phyloP scores from a whole-genome alignment of 2,113 vertebrate genomes.

The Copsychus sechellarum region DNA sequence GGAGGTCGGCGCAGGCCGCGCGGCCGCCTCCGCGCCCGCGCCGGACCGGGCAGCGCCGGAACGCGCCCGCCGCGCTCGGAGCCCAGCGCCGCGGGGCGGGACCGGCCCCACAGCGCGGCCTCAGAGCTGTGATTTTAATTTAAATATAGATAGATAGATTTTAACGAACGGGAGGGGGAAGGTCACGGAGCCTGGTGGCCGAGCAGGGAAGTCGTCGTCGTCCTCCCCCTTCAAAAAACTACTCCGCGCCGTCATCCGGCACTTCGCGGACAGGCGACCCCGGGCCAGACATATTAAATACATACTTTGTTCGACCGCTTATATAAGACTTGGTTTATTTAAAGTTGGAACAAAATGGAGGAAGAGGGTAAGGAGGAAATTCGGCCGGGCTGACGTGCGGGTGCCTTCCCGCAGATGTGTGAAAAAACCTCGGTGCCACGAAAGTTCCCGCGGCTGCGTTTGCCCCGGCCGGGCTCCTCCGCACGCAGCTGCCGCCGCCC shows the following conservation, averaged over 20 bases:
- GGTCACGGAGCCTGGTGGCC: background rate
- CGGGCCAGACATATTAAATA: conserved; percentile 12
- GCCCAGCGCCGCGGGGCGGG: background rate
- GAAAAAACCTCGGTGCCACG: background rate
- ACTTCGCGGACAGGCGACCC: background rate
- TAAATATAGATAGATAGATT: background rate
- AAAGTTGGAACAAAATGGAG: conserved; percentile 66
- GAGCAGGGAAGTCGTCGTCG: background rate
- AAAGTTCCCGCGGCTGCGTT: background rate
- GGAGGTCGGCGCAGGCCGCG: no score
- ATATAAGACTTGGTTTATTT: conserved; percentile 18
- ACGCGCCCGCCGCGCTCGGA: no score
- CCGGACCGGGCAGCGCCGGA: no score
- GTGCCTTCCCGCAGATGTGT: background rate
- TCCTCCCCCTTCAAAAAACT: background rate
- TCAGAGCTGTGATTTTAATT: background rate
- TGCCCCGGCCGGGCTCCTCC: background rate
- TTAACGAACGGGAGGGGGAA: background rate
- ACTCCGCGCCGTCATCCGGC: background rate
- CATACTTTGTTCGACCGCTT: conserved; percentile 3
- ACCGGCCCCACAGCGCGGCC: background rate
- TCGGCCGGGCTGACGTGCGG: background rate
- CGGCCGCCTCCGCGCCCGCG: no score
- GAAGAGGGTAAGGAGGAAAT: conserved; percentile 4
- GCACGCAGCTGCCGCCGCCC: background rate